Evolutionary conservation across 1,140 invertebrate species (phyloP).

Genomic region (Hirudo medicinalis): DNA sequence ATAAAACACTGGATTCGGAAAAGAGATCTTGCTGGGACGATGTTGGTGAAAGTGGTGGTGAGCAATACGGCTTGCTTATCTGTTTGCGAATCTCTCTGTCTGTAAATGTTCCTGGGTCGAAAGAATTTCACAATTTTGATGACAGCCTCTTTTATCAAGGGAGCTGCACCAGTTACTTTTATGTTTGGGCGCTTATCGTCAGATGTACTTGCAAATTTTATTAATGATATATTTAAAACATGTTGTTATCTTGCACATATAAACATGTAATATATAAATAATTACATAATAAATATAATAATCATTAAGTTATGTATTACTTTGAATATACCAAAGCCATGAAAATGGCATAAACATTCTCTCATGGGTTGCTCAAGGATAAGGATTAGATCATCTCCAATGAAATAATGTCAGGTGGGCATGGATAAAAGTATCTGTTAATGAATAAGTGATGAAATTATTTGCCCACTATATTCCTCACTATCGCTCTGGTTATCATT

Average conservation of each 20-base stretch:
- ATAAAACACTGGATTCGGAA: slow-evolving; percentile 34
- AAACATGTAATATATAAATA: not conserved
- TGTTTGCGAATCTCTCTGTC: no score
- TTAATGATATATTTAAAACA: no score
- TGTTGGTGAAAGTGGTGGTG: slow-evolving; percentile 31
- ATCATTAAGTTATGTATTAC: slow-evolving; percentile 11
- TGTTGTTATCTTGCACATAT: no score
- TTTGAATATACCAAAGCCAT: slow-evolving; percentile 33
- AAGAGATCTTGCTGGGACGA: slow-evolving; percentile 33
- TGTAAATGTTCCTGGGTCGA: no score
- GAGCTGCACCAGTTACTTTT: no score
- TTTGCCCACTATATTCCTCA: slow-evolving; percentile 32
- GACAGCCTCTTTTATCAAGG: no score
- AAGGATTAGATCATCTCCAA: no score
- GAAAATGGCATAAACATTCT: slow-evolving; percentile 33
- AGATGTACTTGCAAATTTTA: not conserved
- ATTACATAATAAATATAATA: not conserved
- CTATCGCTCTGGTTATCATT: slow-evolving; percentile 32
- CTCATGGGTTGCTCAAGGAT: slow-evolving; percentile 24
- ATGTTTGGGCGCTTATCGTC: not conserved
- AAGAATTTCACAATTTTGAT: no score
- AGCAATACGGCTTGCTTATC: slow-evolving; percentile 23
- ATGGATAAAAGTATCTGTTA: slow-evolving; percentile 14
- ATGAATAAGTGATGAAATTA: slow-evolving; percentile 21
- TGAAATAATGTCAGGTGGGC: no score